These are phyloP conservation scores for Hylaeus anthracinus DNA, from an alignment of 1,140 invertebrate species.

Conservation along the genomic window DNA sequence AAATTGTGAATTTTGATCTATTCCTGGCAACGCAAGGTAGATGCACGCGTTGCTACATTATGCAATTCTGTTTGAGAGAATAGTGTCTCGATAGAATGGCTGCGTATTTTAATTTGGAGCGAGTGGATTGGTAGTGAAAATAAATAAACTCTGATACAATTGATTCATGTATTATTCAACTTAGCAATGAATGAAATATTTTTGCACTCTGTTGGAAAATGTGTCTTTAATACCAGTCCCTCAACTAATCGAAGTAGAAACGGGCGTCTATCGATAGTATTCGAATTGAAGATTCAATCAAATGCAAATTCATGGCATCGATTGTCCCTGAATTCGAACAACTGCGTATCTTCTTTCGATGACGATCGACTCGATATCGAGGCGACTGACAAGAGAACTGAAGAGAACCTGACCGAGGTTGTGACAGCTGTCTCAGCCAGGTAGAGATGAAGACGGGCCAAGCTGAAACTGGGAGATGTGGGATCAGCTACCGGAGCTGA, in stretches of 20 bases:
- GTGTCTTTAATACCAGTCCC: too few species aligned
- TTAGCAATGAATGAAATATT: too few species aligned
- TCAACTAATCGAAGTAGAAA: too few species aligned
- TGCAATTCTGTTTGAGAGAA: too few species aligned
- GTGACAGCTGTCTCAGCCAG: slow-evolving; percentile 30
- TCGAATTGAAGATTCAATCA: background rate
- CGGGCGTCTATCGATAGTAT: too few species aligned
- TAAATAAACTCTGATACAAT: too few species aligned
- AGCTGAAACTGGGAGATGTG: slow-evolving; percentile 74
- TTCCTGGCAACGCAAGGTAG: background rate
- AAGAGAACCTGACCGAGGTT: slow-evolving; percentile 25
- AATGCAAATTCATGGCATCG: background rate
- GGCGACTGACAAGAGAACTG: slow-evolving; percentile 26
- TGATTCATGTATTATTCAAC: too few species aligned
- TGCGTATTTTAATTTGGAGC: too few species aligned
- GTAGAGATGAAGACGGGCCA: slow-evolving; percentile 69
- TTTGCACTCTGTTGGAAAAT: too few species aligned
- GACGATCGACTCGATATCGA: slow-evolving; percentile 43
- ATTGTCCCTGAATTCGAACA: slow-evolving; percentile 11
- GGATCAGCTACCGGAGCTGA: slow-evolving; percentile 79
- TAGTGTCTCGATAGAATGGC: too few species aligned
- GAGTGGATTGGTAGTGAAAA: too few species aligned
- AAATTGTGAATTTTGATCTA: background rate
- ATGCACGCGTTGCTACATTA: too few species aligned
- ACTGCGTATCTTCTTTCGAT: slow-evolving; percentile 17